Evolutionary conservation across 2,797 vertebrate species (phyloP), one percentile per base, ranked within the genome.

Genomic region (Erpetoichthys calabaricus): DNA sequence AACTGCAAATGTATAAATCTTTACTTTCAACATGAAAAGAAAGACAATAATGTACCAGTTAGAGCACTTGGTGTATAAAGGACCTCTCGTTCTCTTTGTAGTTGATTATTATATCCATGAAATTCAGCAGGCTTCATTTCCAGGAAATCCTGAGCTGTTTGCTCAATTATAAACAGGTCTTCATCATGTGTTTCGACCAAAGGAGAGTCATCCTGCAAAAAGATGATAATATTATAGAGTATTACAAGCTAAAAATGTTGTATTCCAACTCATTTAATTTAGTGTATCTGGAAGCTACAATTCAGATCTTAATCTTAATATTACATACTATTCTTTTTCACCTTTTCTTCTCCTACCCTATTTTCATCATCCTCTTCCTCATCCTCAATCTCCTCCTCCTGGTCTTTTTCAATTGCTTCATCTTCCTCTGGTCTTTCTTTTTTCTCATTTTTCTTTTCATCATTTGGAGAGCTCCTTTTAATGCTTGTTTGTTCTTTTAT

Each of bases 21-120:
- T 25, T 25, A 25, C 25, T 25, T 25, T 25, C 25, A 25, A 25
- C 25, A 25, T 2, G 2, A 25, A 25, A 25, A 25, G 25, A 25
- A 25, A 25, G 25, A 25, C 25, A 25, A 25, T 25, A 25, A 25
- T 25, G 53, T 69, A 98, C 96, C 96, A 85, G 78, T 59, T 60
- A 5, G 67, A 62, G 61, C 74, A 55, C 92, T 94, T n/a, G 96
- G 94, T 2, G 53, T 67, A 59, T 92, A 98, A n/a, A 98, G 74
- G 43, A 83, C 61, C n/a, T 89, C 77, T 5, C 68, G 78, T 49
- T 92, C 88, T 61, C 56, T 84, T 67, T 82, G 78, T 55, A 86
- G 4, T 4, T 65, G 81, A 25, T 61, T 63, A 4, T 67, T 74
- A 63, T 84, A 80, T 4, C 75, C 82, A 47, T 88, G 56, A 56